phyloP scores from a whole-genome alignment of 2,888 invertebrate genomes.

The Drosophila vallismaia region DNA sequence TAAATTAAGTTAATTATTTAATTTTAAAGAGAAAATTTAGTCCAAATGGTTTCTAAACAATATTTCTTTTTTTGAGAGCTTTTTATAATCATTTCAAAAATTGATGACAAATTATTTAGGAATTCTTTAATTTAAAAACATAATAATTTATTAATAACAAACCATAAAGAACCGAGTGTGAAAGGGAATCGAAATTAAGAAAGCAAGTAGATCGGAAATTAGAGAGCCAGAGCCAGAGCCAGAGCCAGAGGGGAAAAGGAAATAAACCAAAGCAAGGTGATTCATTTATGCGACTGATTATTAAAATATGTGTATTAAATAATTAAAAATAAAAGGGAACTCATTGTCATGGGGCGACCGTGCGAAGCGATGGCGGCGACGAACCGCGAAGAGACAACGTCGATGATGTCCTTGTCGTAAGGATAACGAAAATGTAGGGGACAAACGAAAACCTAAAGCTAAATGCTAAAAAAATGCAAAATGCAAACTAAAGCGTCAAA shows the following conservation, averaged over 20 bases:
- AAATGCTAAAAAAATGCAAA: constrained; percentile 1
- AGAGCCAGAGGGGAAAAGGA: constrained; percentile 14
- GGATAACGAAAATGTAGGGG: constrained; percentile 54
- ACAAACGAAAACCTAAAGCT: constrained; percentile 1
- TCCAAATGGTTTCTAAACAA: background rate
- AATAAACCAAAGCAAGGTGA: constrained; percentile 71
- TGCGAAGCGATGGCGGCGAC: constrained; percentile 10
- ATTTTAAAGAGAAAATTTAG: background rate
- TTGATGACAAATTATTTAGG: background rate
- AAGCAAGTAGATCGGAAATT: constrained; percentile 1
- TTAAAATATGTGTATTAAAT: constrained; percentile 66
- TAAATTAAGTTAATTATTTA: background rate
- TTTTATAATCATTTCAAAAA: background rate
- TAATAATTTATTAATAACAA: background rate
- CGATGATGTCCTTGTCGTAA: constrained; percentile 29
- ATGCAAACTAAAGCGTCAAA: background rate
- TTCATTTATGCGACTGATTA: constrained; percentile 81
- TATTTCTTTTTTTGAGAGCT: background rate
- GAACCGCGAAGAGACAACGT: constrained; percentile 24
- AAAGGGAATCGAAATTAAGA: constrained; percentile 9
- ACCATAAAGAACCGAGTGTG: constrained; percentile 1
- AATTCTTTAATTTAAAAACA: background rate
- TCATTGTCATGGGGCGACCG: constrained; percentile 1
- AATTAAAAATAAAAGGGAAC: constrained; percentile 31
- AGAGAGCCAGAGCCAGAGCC: background rate